phyloP scores from a whole-genome alignment of 2,113 vertebrate species.

The Bucco capensis region DNA sequence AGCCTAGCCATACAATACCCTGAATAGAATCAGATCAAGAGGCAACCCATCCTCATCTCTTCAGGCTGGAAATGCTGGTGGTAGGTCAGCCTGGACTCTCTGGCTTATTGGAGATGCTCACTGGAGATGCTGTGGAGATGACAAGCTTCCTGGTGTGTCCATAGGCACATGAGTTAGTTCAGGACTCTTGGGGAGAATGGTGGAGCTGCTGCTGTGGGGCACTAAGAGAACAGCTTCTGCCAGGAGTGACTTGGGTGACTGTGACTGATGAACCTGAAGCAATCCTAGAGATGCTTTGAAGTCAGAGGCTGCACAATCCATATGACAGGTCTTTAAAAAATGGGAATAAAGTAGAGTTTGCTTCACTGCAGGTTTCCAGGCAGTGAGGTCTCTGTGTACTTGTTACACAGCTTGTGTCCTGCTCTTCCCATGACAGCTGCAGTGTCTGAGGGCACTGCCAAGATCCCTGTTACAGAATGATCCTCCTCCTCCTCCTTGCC shows the following conservation, averaged over 20 bases:
- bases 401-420: too few species aligned
- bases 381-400: background rate
- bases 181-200: background rate
- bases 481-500: too few species aligned
- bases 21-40: background rate
- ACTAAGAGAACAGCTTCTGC: background rate
- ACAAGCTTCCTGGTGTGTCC: background rate
- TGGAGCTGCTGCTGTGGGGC: background rate
- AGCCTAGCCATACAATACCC: too few species aligned
- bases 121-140: background rate
- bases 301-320: background rate
- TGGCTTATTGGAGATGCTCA: background rate
- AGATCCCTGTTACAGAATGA: fast-evolving
- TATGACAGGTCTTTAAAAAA: background rate
- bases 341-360: background rate
- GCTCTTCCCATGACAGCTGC: fast-evolving
- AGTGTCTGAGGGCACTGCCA: background rate
- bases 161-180: background rate
- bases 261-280: background rate
- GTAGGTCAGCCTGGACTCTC: background rate
- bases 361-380: background rate
- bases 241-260: background rate
- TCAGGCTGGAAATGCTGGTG: background rate
- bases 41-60: fast-evolving
- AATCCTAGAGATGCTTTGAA: background rate